These are phyloP conservation scores for Amphiprion clarkii DNA, from an alignment of 2,797 vertebrate genomes.

Conservation along the genomic window DNA sequence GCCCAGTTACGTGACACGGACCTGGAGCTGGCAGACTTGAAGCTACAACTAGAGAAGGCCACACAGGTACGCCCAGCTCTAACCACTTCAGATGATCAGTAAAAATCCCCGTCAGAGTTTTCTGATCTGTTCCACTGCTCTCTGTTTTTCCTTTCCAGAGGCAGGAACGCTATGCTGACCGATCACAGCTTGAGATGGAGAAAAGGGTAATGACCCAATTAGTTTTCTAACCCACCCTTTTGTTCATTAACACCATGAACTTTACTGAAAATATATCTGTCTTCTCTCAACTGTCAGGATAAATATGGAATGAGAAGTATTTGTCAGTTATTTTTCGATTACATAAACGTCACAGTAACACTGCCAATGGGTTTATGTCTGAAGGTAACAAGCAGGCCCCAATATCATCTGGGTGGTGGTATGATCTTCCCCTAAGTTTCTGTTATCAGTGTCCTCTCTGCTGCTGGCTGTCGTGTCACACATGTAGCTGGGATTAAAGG, in stretches of 20 bases:
- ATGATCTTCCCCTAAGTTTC: conserved; percentile 88
- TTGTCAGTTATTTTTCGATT: too few relatives aligned
- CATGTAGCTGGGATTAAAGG: conserved; percentile 51
- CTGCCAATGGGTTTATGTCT: conserved; percentile 92
- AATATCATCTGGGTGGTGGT: conserved; percentile 95
- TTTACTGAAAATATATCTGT: background rate
- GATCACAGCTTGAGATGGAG: conserved; percentile 98
- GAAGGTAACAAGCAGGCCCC: conserved; percentile 97
- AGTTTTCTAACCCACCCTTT: background rate
- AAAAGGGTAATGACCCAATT: conserved; percentile 92
- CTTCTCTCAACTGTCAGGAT: conserved; percentile 24
- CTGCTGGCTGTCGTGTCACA: conserved; percentile 89
- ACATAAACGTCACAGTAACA: conserved; percentile 63
- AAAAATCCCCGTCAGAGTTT: too few relatives aligned
- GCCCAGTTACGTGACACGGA: conserved; percentile 97
- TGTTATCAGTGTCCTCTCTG: conserved; percentile 83
- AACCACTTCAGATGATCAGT: rapidly evolving
- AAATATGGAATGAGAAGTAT: conserved; percentile 15
- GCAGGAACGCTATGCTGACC: conserved; percentile 98
- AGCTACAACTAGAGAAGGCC: conserved; percentile 97
- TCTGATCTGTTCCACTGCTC: background rate
- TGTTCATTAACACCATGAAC: background rate
- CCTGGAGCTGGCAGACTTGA: conserved; percentile 95
- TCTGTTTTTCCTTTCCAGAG: conserved; percentile 86
- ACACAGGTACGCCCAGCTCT: conserved; percentile 88